phyloP scores from a whole-genome alignment of 2,113 vertebrate species.

The Mungos mungo region DNA sequence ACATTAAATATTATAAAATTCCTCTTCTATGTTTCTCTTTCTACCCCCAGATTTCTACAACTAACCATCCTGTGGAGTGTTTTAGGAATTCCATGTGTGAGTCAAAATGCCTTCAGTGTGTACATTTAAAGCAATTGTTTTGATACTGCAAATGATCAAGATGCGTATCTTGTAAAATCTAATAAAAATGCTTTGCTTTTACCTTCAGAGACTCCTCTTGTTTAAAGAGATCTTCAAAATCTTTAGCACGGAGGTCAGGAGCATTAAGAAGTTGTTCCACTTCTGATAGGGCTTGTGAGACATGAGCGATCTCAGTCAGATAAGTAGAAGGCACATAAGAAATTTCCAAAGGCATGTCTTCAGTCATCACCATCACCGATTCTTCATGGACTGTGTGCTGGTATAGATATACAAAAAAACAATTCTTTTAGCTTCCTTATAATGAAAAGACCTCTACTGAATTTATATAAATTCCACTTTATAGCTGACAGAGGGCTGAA shows the following conservation, averaged over 20 bases:
- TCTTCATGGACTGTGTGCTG: slow-evolving; percentile 89
- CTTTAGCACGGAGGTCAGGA: slow-evolving; percentile 90
- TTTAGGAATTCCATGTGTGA: background rate
- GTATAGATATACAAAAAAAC: slow-evolving; percentile 86
- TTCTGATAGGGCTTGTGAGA: slow-evolving; percentile 91
- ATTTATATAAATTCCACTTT: slow-evolving; percentile 64
- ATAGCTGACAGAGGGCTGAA: slow-evolving; percentile 61
- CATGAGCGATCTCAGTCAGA: slow-evolving; percentile 89
- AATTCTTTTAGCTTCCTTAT: slow-evolving; percentile 81
- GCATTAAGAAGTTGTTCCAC: slow-evolving; percentile 93
- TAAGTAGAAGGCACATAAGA: slow-evolving; percentile 90
- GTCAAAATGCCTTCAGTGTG: background rate
- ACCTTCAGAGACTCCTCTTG: slow-evolving; percentile 96
- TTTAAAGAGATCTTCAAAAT: slow-evolving; percentile 92
- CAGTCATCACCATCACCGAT: slow-evolving; percentile 81
- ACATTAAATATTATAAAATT: background rate
- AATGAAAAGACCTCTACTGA: background rate
- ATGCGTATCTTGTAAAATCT: background rate
- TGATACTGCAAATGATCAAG: background rate
- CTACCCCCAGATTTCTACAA: background rate
- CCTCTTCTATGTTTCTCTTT: background rate
- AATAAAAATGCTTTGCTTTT: slow-evolving; percentile 73
- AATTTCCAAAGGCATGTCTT: slow-evolving; percentile 88
- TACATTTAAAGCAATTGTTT: background rate
- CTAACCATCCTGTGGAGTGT: background rate